phyloP scores from a whole-genome alignment of 2,797 vertebrate genomes.

The Malacoraja senta region DNA sequence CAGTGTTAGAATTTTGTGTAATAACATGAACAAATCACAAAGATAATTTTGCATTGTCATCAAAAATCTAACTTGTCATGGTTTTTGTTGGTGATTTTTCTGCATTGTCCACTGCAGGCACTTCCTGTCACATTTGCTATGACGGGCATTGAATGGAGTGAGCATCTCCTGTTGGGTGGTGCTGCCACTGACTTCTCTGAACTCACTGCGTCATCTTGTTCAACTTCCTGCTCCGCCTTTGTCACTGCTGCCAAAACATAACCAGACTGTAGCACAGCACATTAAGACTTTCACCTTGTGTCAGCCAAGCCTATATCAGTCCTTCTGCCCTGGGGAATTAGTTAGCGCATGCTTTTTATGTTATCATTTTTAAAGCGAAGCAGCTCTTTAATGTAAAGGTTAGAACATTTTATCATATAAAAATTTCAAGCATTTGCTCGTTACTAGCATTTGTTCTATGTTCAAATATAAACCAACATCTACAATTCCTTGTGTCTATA shows the following conservation, averaged over 20 bases:
- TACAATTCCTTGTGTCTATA: too few relatives aligned
- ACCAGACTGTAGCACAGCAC: neutral
- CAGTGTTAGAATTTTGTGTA: neutral
- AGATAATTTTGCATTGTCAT: neutral
- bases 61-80: neutral
- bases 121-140: too few relatives aligned
- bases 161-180: neutral
- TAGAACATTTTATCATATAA: neutral
- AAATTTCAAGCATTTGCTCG: neutral
- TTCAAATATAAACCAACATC: too few relatives aligned
- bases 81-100: neutral
- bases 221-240: neutral
- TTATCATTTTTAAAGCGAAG: neutral
- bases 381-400: neutral
- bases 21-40: neutral
- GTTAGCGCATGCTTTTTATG: neutral
- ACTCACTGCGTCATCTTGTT: neutral
- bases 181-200: neutral
- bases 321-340: neutral
- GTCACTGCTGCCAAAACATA: neutral
- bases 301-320: neutral
- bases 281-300: neutral
- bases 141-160: too few relatives aligned
- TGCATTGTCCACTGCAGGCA: neutral
- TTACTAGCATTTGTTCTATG: neutral